phyloP scores from a whole-genome alignment of 2,113 vertebrate species.

The Malurus elegans region DNA sequence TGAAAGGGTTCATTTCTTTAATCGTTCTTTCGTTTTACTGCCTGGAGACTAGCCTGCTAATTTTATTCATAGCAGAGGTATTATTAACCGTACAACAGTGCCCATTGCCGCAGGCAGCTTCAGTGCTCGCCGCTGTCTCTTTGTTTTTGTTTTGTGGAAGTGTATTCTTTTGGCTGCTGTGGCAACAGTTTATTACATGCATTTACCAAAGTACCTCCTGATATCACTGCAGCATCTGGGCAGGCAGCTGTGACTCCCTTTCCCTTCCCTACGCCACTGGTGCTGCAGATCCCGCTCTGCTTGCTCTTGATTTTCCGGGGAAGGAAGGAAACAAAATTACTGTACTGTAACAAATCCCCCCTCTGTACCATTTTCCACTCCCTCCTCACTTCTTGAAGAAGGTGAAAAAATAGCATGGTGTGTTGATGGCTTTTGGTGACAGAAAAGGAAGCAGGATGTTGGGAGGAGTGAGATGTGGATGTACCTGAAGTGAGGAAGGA shows the following conservation, averaged over 20 bases:
- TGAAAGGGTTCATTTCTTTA: constrained; percentile 16
- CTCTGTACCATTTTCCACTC: not conserved
- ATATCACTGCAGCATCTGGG: constrained; percentile 35
- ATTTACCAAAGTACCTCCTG: constrained; percentile 43
- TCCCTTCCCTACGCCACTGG: not conserved
- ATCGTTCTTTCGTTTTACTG: constrained; percentile 27
- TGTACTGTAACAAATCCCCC: not conserved
- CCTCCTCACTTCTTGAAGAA: not conserved
- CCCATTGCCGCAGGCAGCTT: constrained; percentile 34
- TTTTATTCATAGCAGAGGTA: constrained; percentile 34
- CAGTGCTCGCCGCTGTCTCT: not conserved
- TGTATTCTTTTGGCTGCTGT: constrained; percentile 55
- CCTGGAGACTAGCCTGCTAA: constrained; percentile 22
- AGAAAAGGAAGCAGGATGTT: not conserved
- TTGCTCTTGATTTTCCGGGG: not conserved
- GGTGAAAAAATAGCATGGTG: not conserved
- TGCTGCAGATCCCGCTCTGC: not conserved
- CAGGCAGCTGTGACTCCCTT: constrained; percentile 21
- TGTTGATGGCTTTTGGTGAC: not conserved
- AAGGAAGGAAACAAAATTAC: not conserved
- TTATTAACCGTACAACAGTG: constrained; percentile 21
- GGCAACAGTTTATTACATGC: constrained; percentile 53
- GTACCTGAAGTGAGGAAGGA: not conserved
- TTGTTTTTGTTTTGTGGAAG: constrained; percentile 32
- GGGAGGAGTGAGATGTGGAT: not conserved